A percentile compares a stretch with the other conserved stretches of the same genome.
Evolutionary conservation across 2,113 vertebrate genomes (phyloP).

Genomic region (Syngnathus scovelli): DNA sequence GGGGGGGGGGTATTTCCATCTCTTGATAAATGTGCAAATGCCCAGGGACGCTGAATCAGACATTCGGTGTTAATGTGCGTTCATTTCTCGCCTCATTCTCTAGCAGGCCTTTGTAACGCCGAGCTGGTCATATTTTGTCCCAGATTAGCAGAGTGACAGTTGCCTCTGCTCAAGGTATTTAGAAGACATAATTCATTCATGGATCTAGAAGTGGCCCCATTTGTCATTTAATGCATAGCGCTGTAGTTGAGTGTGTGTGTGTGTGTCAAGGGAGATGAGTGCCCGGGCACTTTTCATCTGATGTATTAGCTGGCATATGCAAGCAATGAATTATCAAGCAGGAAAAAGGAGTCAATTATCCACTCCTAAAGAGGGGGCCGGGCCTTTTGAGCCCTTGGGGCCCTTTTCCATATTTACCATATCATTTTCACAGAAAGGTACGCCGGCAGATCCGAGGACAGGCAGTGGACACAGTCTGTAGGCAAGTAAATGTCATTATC

Average conservation of each 20-base stretch:
- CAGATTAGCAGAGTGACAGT: slow-evolving; percentile 90
- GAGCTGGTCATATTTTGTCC: slow-evolving; percentile 88
- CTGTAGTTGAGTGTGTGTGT: slow-evolving; percentile 15
- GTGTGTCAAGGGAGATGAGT: slow-evolving; percentile 47
- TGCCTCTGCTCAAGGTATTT: slow-evolving; percentile 92
- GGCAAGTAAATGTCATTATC: background rate
- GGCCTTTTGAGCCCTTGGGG: slow-evolving; percentile 89
- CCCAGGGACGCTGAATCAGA: slow-evolving; percentile 72
- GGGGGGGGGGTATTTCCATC: slow-evolving; percentile 42
- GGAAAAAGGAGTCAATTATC: slow-evolving; percentile 94
- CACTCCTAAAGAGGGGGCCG: slow-evolving; percentile 93
- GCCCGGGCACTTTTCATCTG: slow-evolving; percentile 77
- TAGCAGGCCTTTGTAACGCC: slow-evolving; percentile 71
- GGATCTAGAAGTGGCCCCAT: slow-evolving; percentile 88
- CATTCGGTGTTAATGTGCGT: slow-evolving; percentile 81
- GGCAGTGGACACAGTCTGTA: slow-evolving; percentile 8
- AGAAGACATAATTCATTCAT: slow-evolving; percentile 96
- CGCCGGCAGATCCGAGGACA: slow-evolving; percentile 42
- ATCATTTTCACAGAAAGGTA: slow-evolving; percentile 79
- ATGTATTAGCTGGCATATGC: slow-evolving; percentile 99
- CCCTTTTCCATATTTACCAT: slow-evolving; percentile 86
- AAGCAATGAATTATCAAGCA: slow-evolving; percentile 99
- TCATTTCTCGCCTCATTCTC: slow-evolving; percentile 82
- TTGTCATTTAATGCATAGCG: slow-evolving; percentile 76
- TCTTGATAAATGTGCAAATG: slow-evolving; percentile 80